Base-by-base conservation (phyloP, 2,888 invertebrate genomes). In the Pseudococcus longispinus region DNA sequence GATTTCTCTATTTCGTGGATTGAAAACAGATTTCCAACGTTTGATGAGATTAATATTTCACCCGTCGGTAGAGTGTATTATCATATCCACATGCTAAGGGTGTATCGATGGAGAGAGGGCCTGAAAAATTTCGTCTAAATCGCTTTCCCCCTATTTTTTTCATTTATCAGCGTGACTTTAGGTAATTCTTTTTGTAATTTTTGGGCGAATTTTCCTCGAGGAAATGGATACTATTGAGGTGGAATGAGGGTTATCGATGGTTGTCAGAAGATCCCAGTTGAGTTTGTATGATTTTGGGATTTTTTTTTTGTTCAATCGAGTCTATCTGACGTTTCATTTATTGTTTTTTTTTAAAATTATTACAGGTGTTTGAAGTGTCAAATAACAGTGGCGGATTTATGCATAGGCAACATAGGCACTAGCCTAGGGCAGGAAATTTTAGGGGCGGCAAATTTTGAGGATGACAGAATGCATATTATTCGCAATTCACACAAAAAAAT, bases 1-100 rank as follows among this genome's bases (percentile, higher is more conserved):
- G 60, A 23, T 20, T 4, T 5, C 37, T 37, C 37, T 13, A 11
- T 13, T 60, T 70, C 70, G 29, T 70, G 70, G 70, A 70, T 29
- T 70, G 32, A 70, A 70, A 70, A 70, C 70, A 70, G 70, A 70
- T 70, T 70, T 29, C 29, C n/a, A 60, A 70, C 15, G 11, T 70
- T 26, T 29, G 70, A 70, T 70, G 70, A 70, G 70, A 70, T 70
- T 70, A 70, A 70, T 70, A 29, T 70, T 70, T 70, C 70, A 70
- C 15, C 29, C 70, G 70, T 70, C 70, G 8, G 29, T 29, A 1
- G 70, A 29, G 70, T 70, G 70, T 70, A 70, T 70, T 60, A 60
- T 60, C 60, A 55, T 55, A 55, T 37, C 44, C 44, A 15, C 13
- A 46, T 11, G 51, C 6, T 9, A 4, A 37, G 37, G 37, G 23